Base-by-base conservation (phyloP, 2,113 vertebrate genomes). In the Callithrix jacchus region DNA sequence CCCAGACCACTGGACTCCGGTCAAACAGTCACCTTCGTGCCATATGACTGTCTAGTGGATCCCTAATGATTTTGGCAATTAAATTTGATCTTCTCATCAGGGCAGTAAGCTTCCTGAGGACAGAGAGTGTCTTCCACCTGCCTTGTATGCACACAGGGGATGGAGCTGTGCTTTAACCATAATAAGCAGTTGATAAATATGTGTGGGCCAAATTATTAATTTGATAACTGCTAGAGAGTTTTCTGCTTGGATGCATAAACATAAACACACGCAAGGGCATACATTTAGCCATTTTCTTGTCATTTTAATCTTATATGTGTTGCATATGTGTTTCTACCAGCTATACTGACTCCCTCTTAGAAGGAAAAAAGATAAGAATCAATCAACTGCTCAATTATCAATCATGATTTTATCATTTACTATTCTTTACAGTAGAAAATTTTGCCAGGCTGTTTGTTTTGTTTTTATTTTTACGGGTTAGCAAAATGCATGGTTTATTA, bases 191-290 rank as follows among this genome's bases (percentile, higher is more conserved):
- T 74, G 92, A 87, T 94, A 80, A 87, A 21, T 89, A 87, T 45
- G 16, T 47, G 87, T 47, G 52, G 61, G 40, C 74, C 87, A 70
- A 89, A 89, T 96, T 83, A 76, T 83, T 95, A 92, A 95, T 87
- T 92, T 27, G 89, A 64, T 87, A 87, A 92, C 40, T 89, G 54
- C 87, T 16, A 40, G 84, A 77, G 94, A 71, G 45, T 82, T 87
- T 96, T 94, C 87, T 4, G 9, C 80, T 89, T 61, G 27, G 76
- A 68, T 83, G 68, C 80, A 89, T 17, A 8, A 68, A 56, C 37
- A 14, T 73, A 83, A 86, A 89, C 61, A 87, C n/a, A 32, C 40
- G 27, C 47, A 16, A 3, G 45, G 74, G 58, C 37, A 58, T 87
- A 68, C 37, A 61, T 58, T 86, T 79, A 91, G 87, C 17, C 54